phyloP scores from a whole-genome alignment of 2,113 vertebrate genomes.

The Ceratotherium simum region DNA sequence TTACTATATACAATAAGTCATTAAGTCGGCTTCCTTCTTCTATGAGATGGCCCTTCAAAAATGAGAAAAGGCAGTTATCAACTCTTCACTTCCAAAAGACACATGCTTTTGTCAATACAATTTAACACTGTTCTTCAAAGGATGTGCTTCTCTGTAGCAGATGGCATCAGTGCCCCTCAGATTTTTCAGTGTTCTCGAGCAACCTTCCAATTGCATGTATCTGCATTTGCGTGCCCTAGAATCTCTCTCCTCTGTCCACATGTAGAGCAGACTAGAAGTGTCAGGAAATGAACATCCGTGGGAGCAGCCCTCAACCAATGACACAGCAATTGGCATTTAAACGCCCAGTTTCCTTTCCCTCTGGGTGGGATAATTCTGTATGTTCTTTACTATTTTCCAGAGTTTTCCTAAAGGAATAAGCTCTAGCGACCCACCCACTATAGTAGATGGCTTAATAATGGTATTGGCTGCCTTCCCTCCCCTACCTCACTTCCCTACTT shows the following conservation, averaged over 20 bases:
- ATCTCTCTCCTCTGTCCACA: background rate
- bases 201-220: background rate
- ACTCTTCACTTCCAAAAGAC: background rate
- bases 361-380: background rate
- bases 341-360: background rate
- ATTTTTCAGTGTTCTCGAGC: background rate
- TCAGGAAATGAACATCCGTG: background rate
- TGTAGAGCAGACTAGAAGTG: background rate
- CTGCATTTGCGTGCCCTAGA: background rate
- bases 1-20: background rate
- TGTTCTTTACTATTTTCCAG: background rate
- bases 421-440: background rate
- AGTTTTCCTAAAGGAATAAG: background rate
- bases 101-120: background rate
- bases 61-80: background rate
- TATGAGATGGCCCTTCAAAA: background rate
- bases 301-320: background rate
- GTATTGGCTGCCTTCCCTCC: background rate
- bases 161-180: background rate
- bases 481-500: background rate
- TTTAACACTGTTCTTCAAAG: background rate
- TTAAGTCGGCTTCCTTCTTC: constrained; percentile 14
- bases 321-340: constrained; percentile 1
- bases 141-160: background rate
- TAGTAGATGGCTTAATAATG: background rate